A percentile compares a stretch with the other conserved stretches of the same genome.
These are phyloP conservation scores for Anguilla japonica DNA, from an alignment of 2,113 vertebrate genomes.

Conservation along the genomic window DNA sequence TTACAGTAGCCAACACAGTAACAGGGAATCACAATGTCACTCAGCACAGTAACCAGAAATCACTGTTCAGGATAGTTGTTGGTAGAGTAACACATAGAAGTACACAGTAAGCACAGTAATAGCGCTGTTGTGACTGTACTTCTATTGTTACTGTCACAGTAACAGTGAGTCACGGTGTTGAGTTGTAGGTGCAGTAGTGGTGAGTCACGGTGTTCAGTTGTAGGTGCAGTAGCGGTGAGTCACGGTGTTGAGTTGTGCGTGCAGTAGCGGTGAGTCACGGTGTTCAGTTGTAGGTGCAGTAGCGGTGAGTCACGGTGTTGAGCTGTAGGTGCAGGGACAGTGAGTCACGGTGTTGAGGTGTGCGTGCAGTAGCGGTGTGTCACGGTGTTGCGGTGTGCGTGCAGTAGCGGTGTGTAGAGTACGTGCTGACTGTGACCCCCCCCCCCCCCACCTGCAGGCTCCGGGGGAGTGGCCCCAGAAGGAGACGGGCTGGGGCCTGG, in stretches of 20 bases:
- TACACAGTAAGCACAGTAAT: too few species aligned
- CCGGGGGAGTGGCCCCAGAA: slow-evolving; percentile 31
- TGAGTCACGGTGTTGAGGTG: neutral
- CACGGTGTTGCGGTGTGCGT: too few species aligned
- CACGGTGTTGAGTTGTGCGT: neutral
- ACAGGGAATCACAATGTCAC: neutral
- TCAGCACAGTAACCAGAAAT: too few species aligned
- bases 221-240: neutral
- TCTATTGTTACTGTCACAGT: too few species aligned
- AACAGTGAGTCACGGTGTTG: neutral
- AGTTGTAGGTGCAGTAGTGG: neutral
- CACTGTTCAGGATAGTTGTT: too few species aligned
- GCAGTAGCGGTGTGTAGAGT: neutral
- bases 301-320: too few species aligned
- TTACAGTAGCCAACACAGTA: neutral
- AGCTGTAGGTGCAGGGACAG: neutral
- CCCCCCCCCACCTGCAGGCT: neutral
- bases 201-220: neutral
- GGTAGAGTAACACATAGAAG: too few species aligned
- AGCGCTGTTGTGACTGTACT: too few species aligned
- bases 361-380: neutral
- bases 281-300: neutral
- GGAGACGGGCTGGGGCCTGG: neutral
- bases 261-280: neutral
- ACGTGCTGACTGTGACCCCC: neutral